Evolutionary conservation across 2,888 invertebrate genomes (phyloP).

Genomic region (Uloborus plumipes): DNA sequence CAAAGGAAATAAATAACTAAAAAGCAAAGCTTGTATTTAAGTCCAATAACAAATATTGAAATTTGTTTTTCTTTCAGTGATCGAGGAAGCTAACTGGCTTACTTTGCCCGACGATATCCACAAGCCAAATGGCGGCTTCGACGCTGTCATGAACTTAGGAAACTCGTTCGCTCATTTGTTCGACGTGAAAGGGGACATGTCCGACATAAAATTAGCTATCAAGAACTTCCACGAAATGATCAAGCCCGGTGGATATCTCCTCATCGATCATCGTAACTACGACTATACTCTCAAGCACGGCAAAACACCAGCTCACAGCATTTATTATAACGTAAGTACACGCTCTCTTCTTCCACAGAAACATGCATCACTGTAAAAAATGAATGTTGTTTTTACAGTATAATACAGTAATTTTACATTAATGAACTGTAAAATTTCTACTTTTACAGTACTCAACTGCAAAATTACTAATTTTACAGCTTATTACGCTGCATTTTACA

Average conservation of each 20-base stretch:
- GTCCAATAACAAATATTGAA: background rate
- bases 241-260: slow-evolving; percentile 85
- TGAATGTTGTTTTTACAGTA: no score
- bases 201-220: slow-evolving; percentile 81
- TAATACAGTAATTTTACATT: no score
- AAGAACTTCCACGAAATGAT: slow-evolving; percentile 85
- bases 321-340: slow-evolving; percentile 87
- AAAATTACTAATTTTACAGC: no score
- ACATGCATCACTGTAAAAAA: background rate
- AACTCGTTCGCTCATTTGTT: slow-evolving; percentile 92
- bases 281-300: slow-evolving; percentile 85
- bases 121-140: slow-evolving; percentile 79
- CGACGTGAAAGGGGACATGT: slow-evolving; percentile 83
- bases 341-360: background rate
- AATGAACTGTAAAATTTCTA: no score
- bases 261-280: slow-evolving; percentile 92
- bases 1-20: background rate
- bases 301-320: slow-evolving; percentile 83
- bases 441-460: no score
- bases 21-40: no score
- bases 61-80: slow-evolving; percentile 76
- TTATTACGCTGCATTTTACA: no score
- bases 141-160: slow-evolving; percentile 90
- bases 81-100: slow-evolving; percentile 93
- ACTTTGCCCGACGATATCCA: slow-evolving; percentile 82